Conservation (phyloP, 2,797 vertebrate species). For the Xiphophorus birchmanni region DNA sequence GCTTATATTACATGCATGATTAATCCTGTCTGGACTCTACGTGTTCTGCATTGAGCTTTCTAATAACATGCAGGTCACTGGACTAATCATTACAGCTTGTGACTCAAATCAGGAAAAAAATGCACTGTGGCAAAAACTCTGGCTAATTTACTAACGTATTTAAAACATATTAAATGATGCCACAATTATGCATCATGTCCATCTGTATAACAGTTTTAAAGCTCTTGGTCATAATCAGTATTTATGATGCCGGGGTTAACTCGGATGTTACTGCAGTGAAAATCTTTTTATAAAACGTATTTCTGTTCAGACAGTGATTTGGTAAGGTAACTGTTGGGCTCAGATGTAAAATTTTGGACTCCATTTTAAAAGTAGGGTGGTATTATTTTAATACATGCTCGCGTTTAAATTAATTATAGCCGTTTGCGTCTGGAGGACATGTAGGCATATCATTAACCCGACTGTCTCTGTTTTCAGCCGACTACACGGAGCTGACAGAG, state of each 20-base stretch:
- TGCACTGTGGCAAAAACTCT: too few relatives aligned
- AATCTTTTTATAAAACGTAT: too few relatives aligned
- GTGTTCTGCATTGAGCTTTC: background rate
- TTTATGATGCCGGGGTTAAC: too few relatives aligned
- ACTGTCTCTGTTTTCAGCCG: constrained; percentile 38
- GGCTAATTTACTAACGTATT: too few relatives aligned
- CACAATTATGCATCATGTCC: too few relatives aligned
- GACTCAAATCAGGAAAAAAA: too few relatives aligned
- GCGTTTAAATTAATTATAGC: constrained; percentile 2
- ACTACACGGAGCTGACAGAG: constrained; percentile 42
- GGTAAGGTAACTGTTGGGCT: background rate
- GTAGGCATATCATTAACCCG: constrained; percentile 36
- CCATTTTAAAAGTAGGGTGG: background rate
- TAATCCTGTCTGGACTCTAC: background rate
- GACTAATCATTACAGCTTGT: too few relatives aligned
- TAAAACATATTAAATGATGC: too few relatives aligned
- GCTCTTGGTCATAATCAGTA: too few relatives aligned
- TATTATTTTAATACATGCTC: background rate
- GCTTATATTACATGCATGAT: background rate
- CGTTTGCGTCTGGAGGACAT: constrained; percentile 2
- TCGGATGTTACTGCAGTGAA: too few relatives aligned
- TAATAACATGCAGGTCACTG: background rate
- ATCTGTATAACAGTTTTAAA: too few relatives aligned
- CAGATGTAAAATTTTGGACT: background rate
- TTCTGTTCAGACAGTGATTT: background rate